Conservation (phyloP, 2,797 vertebrate species). For the Nasua narica region DNA sequence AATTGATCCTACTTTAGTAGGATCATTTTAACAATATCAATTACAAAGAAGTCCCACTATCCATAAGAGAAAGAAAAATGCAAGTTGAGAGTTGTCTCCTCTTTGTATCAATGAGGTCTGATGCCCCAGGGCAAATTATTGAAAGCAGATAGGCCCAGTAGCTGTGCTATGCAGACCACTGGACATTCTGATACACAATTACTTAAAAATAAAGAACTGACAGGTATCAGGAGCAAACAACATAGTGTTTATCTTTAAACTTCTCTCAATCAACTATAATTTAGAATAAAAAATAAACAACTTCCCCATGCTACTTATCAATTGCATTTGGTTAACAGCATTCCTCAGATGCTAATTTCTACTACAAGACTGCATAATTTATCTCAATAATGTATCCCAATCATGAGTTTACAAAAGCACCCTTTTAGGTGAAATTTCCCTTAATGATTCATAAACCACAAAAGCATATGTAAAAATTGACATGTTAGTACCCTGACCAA, state of each 20-base stretch:
- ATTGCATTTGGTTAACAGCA: conserved; percentile 67
- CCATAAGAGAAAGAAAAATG: neutral
- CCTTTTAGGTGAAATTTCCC: conserved; percentile 83
- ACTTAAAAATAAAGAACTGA: conserved; percentile 56
- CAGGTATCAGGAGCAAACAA: conserved; percentile 51
- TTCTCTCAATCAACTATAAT: conserved; percentile 34
- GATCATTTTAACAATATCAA: neutral
- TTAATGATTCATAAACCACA: conserved; percentile 78
- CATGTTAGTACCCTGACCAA: conserved; percentile 26
- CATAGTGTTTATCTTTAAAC: conserved; percentile 51
- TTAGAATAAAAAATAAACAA: conserved; percentile 32
- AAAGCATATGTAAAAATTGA: conserved; percentile 41
- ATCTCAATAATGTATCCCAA: conserved; percentile 85
- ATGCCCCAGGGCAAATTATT: conserved; percentile 15
- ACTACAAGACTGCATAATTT: conserved; percentile 78
- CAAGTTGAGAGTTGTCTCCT: neutral
- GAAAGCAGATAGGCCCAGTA: conserved; percentile 60
- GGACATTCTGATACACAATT: conserved; percentile 63
- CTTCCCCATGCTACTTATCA: neutral
- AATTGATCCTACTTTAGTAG: neutral
- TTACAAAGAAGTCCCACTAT: neutral
- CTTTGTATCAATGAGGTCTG: neutral
- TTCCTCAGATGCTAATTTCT: conserved; percentile 85
- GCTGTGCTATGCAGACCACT: neutral
- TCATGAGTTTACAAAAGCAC: conserved; percentile 85